Evolutionary conservation across 2,797 vertebrate species (phyloP), one percentile per base, ranked within the genome.

Genomic region (Enteromius viviparus): DNA sequence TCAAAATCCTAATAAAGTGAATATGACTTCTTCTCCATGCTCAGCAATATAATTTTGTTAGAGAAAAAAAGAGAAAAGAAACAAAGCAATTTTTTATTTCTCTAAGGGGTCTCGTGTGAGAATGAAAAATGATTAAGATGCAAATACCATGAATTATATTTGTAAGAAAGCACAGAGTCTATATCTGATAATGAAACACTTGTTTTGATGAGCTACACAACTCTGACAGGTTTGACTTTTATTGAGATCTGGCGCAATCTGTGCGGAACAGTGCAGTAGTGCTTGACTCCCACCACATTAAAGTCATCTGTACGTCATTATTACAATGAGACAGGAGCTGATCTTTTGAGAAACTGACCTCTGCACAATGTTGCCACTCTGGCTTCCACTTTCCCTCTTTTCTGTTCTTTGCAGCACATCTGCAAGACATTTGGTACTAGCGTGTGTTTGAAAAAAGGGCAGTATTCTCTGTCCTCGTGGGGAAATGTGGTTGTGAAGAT

Each of bases 361-460:
- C 70, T 76, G 64, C 66, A 58, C 68, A 53, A 68, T 72, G 42
- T 64, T 85, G 29, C 68, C 53, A 45, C 76, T 83, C 58, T 82
- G 75, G 76, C 60, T 81, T 79, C 66, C 7, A 72, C 69, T 74
- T 84, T 75, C 60, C 53, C 47, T 45, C 23, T 37, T 53, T 62
- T 62, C 32, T 64, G 66, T 40, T 81, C 49, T 78, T 87, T 87
- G 75, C 83, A 87, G 88, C 91, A 94, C 93, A 94, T 94, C 93
- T 95, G 93, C 89, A 93, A 92, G 89, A 90, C 93, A 94, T 94
- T 95, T 93, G 89, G 89, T 91, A 90, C 91, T 90, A 91, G 90
- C 88, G 88, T 91, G 87, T 88, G 88, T 90, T 89, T 87, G 87
- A 86, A 90, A 90, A 87, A 91, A 86, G 47, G 80, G 78, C 88